These are phyloP conservation scores for Leptura quadrifasciata DNA, from an alignment of 2,888 invertebrate species.

Conservation along the genomic window DNA sequence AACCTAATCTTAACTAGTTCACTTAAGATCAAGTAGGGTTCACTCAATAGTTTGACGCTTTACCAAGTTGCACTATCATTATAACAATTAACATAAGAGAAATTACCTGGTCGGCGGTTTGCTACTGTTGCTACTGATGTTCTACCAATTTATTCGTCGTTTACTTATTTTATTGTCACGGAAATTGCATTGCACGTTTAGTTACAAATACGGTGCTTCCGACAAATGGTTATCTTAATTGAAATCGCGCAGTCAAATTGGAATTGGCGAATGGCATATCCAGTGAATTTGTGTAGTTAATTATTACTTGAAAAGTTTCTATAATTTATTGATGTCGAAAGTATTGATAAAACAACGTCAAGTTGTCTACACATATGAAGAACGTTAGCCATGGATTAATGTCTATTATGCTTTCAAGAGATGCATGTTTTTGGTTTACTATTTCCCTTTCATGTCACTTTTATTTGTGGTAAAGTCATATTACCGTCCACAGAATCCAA, in stretches of 20 bases:
- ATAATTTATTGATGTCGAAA: too few species aligned
- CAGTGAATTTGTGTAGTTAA: neutral
- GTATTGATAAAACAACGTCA: too few species aligned
- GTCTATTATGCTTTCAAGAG: too few species aligned
- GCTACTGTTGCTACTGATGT: slow-evolving; percentile 5
- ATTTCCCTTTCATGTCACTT: too few species aligned
- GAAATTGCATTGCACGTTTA: slow-evolving; percentile 30
- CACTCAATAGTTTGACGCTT: slow-evolving; percentile 14
- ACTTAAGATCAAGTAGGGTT: slow-evolving; percentile 1
- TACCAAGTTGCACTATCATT: neutral
- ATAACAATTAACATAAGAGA: slow-evolving; percentile 16
- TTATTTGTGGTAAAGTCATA: too few species aligned
- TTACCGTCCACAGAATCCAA: too few species aligned
- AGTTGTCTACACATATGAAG: too few species aligned
- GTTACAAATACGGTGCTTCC: slow-evolving; percentile 24
- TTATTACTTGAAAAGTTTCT: neutral
- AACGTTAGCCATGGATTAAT: too few species aligned
- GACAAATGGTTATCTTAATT: slow-evolving; percentile 24
- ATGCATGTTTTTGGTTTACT: too few species aligned
- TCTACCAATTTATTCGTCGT: slow-evolving; percentile 7
- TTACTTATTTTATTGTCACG: slow-evolving; percentile 20
- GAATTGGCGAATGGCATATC: neutral
- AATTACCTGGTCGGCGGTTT: slow-evolving; percentile 12
- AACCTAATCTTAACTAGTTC: slow-evolving; percentile 19
- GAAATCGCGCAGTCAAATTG: slow-evolving; percentile 24